Evolutionary conservation across 2,888 invertebrate genomes (phyloP).

Genomic region (Aphodius granarius): DNA sequence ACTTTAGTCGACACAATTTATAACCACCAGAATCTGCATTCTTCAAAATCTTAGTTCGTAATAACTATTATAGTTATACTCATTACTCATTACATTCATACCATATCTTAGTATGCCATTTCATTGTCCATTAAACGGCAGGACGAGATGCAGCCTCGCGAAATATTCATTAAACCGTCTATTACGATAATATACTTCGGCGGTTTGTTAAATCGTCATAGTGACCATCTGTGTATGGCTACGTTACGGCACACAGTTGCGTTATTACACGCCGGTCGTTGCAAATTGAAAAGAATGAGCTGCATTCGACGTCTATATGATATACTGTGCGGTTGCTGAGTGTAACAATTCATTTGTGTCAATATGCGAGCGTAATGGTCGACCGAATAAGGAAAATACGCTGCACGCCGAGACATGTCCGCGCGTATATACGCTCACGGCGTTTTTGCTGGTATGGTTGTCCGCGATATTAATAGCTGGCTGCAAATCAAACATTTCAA

Average conservation of each 20-base stretch:
- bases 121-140: background rate
- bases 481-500: background rate
- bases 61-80: too few relatives aligned
- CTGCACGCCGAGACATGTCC: background rate
- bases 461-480: background rate
- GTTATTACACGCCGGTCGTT: background rate
- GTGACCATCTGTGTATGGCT: background rate
- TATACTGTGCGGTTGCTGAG: background rate
- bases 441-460: background rate
- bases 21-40: too few relatives aligned
- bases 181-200: background rate
- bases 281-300: background rate
- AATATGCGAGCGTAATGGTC: background rate
- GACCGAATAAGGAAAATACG: background rate
- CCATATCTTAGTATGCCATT: background rate
- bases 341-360: background rate
- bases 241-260: background rate
- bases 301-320: background rate
- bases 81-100: too few relatives aligned
- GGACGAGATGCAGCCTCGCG: background rate
- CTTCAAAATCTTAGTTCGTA: too few relatives aligned
- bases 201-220: background rate
- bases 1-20: too few relatives aligned
- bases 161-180: background rate
- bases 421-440: background rate